Evolutionary conservation across 2,888 invertebrate species (phyloP), one percentile per base, ranked within the genome.

Genomic region (Drosophila hamatofila): DNA sequence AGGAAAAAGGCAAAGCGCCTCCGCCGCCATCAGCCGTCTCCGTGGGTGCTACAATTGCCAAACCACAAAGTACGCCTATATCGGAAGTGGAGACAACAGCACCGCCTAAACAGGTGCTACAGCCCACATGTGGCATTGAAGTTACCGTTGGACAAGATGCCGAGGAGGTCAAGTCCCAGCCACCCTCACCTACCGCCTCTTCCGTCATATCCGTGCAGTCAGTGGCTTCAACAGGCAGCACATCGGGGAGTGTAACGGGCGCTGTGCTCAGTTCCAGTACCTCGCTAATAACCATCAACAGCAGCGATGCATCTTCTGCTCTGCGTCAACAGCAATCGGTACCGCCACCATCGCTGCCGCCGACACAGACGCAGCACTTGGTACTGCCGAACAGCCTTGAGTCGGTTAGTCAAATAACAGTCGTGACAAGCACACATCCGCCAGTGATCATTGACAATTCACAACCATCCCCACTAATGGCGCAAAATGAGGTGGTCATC

Each of bases 1-100:
- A 96, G 91, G 96, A 97, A 89, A 97, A 97, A 92, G 97, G 97
- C 70, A 96, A 96, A 68, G 97, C 96, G 49, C 97, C 95, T 64
- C 96, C 97, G 30, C 93, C 93, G 49, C 93, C 93, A 27, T 72
- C 88, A 51, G 58, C 61, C 35, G 42, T 68, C 21, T 57, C 69
- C 14, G 80, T 57, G 6, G 33, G 56, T 18, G 62, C 62, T 18
- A 48, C 65, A 5, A 41, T 39, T 27, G 33, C 96, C 96, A 14
- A 61, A 35, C 27, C 46, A 46, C 52, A 56, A 25, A 48, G 35
- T 16, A 48, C 30, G 3, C 35, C 33, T 9, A 27, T 56, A 37
- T 30, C 54, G 14, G 52, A 55, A 21, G 44, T 21, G 23, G 67
- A 60, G 18, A 8, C 25, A n/a, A 9, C 27, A 18, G 41, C 35